Conservation (phyloP, 2,113 vertebrate species). For the Pygathrix nemaeus region DNA sequence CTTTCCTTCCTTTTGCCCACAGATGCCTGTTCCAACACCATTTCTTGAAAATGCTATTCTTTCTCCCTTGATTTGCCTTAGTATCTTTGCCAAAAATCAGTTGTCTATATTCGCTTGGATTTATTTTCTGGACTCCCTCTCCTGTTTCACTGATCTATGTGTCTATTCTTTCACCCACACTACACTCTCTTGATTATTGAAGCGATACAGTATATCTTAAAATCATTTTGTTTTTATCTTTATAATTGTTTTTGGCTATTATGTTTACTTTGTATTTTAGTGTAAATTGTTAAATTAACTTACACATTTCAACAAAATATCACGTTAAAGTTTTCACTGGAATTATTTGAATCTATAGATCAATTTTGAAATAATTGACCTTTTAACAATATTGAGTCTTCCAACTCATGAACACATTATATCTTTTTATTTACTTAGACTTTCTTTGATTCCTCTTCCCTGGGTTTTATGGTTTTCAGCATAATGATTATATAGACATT, state of each 20-base stretch:
- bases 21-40: too few relatives aligned
- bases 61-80: background rate
- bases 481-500: background rate
- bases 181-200: background rate
- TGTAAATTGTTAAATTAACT: background rate
- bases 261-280: background rate
- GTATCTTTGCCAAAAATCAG: background rate
- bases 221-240: background rate
- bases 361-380: background rate
- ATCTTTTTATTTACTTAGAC: background rate
- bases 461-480: background rate
- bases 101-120: background rate
- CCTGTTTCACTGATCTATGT: background rate
- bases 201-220: background rate
- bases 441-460: background rate
- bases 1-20: background rate
- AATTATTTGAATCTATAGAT: background rate
- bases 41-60: background rate
- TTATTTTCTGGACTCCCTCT: background rate
- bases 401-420: background rate
- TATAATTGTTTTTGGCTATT: background rate
- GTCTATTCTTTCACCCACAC: background rate
- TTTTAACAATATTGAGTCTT: background rate
- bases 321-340: background rate
- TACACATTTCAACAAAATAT: background rate